phyloP scores from a whole-genome alignment of 2,113 vertebrate genomes.

The Acanthochromis polyacanthus region DNA sequence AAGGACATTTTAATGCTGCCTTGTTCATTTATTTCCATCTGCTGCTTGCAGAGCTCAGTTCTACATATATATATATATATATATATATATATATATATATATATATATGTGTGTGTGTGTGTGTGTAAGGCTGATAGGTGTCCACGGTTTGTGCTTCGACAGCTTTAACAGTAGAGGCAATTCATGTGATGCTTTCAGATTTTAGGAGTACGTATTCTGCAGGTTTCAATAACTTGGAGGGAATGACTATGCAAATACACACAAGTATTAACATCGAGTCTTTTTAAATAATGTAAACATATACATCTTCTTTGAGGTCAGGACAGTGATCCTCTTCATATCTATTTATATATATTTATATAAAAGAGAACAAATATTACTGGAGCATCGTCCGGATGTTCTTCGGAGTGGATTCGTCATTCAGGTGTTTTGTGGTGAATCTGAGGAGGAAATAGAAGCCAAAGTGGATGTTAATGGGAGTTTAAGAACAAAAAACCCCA shows the following conservation, averaged over 20 bases:
- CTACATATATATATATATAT: no score
- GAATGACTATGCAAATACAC: constrained; percentile 79
- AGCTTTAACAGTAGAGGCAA: constrained; percentile 77
- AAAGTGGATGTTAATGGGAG: background rate
- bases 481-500: background rate
- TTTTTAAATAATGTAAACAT: constrained; percentile 99
- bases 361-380: constrained; percentile 82
- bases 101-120: no score
- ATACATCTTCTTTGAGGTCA: constrained; percentile 98
- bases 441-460: constrained; percentile 70
- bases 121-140: constrained; percentile 83
- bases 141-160: constrained; percentile 72
- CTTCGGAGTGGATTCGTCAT: constrained; percentile 98
- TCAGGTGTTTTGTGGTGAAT: constrained; percentile 99
- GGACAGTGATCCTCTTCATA: constrained; percentile 90
- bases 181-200: constrained; percentile 62
- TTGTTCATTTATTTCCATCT: constrained; percentile 36
- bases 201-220: constrained; percentile 49
- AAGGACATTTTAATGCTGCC: constrained; percentile 26
- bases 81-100: no score
- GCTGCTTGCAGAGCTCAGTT: constrained; percentile 53
- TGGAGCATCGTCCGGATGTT: constrained; percentile 98
- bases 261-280: constrained; percentile 96
- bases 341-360: constrained; percentile 54
- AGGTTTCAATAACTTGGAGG: constrained; percentile 86